Percentiles rank a stretch among this genome's conserved stretches.
phyloP scores from a whole-genome alignment of 2,113 vertebrate species.

The Ptyas mucosa region DNA sequence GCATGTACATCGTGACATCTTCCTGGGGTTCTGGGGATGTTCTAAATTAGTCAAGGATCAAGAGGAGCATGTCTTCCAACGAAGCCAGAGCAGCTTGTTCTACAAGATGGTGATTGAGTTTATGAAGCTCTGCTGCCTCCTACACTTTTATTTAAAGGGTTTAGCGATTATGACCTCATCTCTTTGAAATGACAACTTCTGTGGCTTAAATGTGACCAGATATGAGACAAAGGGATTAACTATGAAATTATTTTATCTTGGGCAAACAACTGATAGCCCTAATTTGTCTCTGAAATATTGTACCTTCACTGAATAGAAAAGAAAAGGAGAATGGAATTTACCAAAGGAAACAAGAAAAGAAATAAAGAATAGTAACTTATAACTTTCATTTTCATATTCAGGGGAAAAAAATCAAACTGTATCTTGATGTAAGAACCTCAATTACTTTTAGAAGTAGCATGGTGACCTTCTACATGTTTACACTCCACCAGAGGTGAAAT shows the following conservation, averaged over 20 bases:
- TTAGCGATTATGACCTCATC: neutral
- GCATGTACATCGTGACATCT: neutral
- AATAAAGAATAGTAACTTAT: neutral
- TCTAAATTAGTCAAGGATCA: neutral
- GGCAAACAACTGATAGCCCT: neutral
- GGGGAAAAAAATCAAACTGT: neutral
- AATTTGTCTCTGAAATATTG: neutral
- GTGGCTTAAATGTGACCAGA: neutral
- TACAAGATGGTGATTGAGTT: neutral
- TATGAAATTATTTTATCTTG: neutral
- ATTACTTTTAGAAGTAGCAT: neutral
- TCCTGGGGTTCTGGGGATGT: neutral
- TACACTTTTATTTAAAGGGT: slow-evolving; percentile 1
- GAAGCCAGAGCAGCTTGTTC: neutral
- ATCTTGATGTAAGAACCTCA: neutral
- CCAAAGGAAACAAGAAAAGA: neutral
- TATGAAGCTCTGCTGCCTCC: neutral
- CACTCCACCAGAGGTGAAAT: too few species aligned
- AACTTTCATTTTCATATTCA: neutral
- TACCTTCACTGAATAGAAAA: neutral
- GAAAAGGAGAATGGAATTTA: neutral
- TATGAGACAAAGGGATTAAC: neutral
- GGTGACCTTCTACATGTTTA: neutral
- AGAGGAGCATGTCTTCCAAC: neutral
- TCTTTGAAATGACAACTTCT: neutral